Conservation (phyloP, 2,113 vertebrate genomes). For the Macquaria ambigua region DNA sequence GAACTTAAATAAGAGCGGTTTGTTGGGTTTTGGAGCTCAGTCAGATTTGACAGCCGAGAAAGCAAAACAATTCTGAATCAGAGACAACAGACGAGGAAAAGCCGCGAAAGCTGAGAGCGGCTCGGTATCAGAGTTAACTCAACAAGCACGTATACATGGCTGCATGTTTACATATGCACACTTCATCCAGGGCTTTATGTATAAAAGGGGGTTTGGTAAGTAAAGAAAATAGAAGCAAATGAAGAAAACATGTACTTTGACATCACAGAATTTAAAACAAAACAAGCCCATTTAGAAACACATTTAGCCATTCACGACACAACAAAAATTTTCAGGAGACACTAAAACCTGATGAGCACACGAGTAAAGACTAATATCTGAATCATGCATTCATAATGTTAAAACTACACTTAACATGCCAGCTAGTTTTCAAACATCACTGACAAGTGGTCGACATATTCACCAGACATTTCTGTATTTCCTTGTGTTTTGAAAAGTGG, state of each 20-base stretch:
- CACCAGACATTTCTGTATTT: too few species aligned
- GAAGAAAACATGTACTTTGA: not conserved
- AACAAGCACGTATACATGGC: not conserved
- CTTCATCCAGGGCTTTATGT: slow-evolving; percentile 10
- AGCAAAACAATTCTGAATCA: slow-evolving; percentile 16
- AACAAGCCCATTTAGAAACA: not conserved
- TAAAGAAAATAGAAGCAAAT: not conserved
- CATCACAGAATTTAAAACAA: not conserved
- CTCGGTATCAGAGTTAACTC: slow-evolving; percentile 32
- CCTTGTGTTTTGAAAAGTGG: too few species aligned
- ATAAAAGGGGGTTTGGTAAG: not conserved
- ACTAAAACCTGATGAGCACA: not conserved
- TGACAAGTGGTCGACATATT: too few species aligned
- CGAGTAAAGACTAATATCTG: too few species aligned
- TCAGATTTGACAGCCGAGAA: slow-evolving; percentile 35
- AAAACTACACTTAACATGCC: not conserved
- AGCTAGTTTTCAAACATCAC: not conserved
- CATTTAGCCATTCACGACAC: not conserved
- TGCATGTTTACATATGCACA: not conserved
- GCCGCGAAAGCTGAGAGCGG: slow-evolving; percentile 8
- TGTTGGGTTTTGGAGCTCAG: slow-evolving; percentile 3
- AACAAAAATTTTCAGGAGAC: not conserved
- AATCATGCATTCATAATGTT: not conserved
- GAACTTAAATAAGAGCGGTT: slow-evolving; percentile 28
- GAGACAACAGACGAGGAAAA: slow-evolving; percentile 19